These are phyloP conservation scores for Crotophaga sulcirostris DNA, from an alignment of 2,113 vertebrate species.

Conservation along the genomic window DNA sequence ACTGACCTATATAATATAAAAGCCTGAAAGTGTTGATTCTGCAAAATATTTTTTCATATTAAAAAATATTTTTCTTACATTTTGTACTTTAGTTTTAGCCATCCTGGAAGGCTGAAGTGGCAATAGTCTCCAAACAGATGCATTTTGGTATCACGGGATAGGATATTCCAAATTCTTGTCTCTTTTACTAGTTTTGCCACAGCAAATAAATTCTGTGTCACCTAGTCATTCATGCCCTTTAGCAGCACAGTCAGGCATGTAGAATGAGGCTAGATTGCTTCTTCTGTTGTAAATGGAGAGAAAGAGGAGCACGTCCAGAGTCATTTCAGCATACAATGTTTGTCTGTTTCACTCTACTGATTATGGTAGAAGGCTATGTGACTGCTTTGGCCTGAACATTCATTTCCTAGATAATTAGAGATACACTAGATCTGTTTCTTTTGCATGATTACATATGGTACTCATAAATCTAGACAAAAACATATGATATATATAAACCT, in stretches of 20 bases:
- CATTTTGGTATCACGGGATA: not conserved
- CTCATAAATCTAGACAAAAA: not conserved
- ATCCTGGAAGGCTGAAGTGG: not conserved
- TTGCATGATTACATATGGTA: not conserved
- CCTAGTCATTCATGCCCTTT: not conserved
- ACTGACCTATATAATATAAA: not conserved
- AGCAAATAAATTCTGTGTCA: not conserved
- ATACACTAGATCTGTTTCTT: not conserved
- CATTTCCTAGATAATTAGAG: not conserved
- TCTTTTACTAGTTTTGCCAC: not conserved
- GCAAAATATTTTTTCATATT: not conserved
- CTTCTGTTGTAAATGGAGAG: not conserved
- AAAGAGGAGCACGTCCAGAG: not conserved
- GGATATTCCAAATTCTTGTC: not conserved
- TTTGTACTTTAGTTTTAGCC: not conserved
- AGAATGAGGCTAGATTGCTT: not conserved
- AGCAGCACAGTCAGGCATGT: not conserved
- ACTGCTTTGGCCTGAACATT: not conserved
- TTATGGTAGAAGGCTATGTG: not conserved
- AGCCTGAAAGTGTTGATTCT: not conserved
- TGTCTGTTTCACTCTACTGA: not conserved
- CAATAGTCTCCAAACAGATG: not conserved
- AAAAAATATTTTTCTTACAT: not conserved
- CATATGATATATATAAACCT: not conserved
- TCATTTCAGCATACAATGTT: not conserved